Evolutionary conservation across 2,888 invertebrate species (phyloP), one percentile per base, ranked within the genome.

Genomic region (Leucoma salicis): DNA sequence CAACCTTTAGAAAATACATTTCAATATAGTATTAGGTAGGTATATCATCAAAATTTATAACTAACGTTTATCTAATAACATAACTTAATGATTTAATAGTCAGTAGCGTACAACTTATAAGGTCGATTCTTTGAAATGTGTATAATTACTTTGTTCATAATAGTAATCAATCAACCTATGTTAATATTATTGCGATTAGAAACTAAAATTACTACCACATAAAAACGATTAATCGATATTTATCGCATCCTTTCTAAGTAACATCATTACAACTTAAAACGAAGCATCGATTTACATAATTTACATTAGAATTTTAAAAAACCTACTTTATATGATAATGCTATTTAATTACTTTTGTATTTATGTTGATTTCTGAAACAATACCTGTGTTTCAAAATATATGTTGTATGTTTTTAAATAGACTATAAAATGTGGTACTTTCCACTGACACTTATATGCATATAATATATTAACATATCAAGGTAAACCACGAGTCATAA

Each of bases 251-350:
- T 70, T 72, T 63, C 67, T 42, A 51, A 47, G 39, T 25, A 46
- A 57, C 47, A 51, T 60, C 56, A 55, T 69, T 74, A 60, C 55
- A 68, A 68, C 51, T 66, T 62, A 64, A 72, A 60, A 74, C 64
- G 53, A 74, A 81, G 84, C 78, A 78, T 78, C 49, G 6, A 78
- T 87, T 83, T 70, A 74, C 80, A 87, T 86, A 77, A 82, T 82
- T 80, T 78, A 74, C 72, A 74, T 77, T 63, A 53, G 60, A 68
- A 70, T 70, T 66, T 58, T 66, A 60, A 66, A 77, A 79, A 66
- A 10, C 48, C 56, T 67, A 82, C 85, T 85, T 86, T 87, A 87
- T 86, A 84, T 87, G 86, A 47, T 70, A 87, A 88, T 54, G 49
- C 56, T 67, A 69, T 84, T 78, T 54, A 68, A 75, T 79, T 75